Base-by-base conservation (phyloP, 2,797 vertebrate species). In the Sebastes oblongus region DNA sequence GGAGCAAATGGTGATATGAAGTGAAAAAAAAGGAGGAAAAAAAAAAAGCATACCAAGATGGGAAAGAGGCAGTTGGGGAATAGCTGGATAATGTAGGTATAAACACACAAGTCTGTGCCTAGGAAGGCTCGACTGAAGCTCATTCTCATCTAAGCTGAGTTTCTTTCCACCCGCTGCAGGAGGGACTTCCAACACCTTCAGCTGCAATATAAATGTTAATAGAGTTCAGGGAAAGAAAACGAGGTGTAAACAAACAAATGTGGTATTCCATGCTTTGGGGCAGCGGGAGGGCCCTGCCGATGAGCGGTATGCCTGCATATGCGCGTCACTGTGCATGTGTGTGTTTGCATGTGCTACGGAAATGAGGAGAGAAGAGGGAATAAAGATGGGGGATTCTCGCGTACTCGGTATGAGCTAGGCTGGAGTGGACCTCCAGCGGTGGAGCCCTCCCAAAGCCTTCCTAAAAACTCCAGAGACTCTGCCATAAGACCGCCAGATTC, bases 121-220 rank as follows among this genome's bases (percentile, higher is more conserved):
- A 83, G 86, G 90, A 93, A 93, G 87, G 85, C 89, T 91, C 88
- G 82, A 90, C 90, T 89, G 89, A 91, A 91, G 83, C 92, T 93
- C 91, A 92, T 93, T 92, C 89, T 91, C 88, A 91, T 93, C 92
- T 92, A 77, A 92, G 87, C 90, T 81, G 83, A 92, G 87, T 86
- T 75, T 71, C 90, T 32, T 6, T 20, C 36, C 16, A 24, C n/a
- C 64, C 64, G 42, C 18, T 93, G 94, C 88, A 93, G 91, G 92
- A 92, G 94, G 93, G 92, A 94, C 94, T 94, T 94, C 93, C 93
- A 92, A 92, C 94, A 95, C 95, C 94, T 95, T 95, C 93, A 93
- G 93, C 93, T 94, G 93, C 94, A 95, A 96, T 96, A 96, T 96
- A 96, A 96, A 96, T 96, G 95, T 96, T 96, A 96, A 96, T 96